Evolutionary conservation across 2,888 invertebrate genomes (phyloP), one percentile per base, ranked within the genome.

Genomic region (Troides oblongomaculatus): DNA sequence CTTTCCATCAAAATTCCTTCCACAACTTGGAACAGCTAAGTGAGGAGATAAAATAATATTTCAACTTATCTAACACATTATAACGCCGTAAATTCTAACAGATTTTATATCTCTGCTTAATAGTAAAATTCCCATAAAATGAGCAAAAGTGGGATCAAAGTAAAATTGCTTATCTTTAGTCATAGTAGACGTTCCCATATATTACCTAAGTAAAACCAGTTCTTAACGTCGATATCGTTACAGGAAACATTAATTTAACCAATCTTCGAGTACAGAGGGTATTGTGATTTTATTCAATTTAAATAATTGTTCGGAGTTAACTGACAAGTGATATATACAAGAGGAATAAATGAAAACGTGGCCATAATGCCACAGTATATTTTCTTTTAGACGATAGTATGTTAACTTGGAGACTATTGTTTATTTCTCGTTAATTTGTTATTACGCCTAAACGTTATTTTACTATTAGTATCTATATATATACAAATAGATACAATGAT

Each of bases 1-100:
- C 14, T 0, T 50, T 50, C 14, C 46, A 46, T 53, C n/a, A 8
- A n/a, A n/a, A 53, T 53, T 2, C 18, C 53, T 53, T 53, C 8
- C 1, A n/a, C 1, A 53, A 53, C 4, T 5, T n/a, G 21, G 21
- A 18, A n/a, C 5, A 0, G 53, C 8, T n/a, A 53, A 53, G 53
- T 7, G n/a, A 53, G 2, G 53, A n/a, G 53, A 53, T 53, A n/a
- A 53, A 53, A 53, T 14, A 12, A 46, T 53, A 57, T 58, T 58
- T 58, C n/a, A 25, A 7, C 25, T 23, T 23, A 62, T 25, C 50
- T 84, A 83, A 84, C 71, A 62, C 64, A 80, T 77, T 77, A 72
- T 58, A 14, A 39, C 17, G 63, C 63, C 57, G 60, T 66, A 43
- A 60, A 50, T 59, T 59, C 61, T 43, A 53, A 63, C n/a, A 60